Evolutionary conservation across 2,113 vertebrate species (phyloP).

Genomic region (Catharus fuscescens): DNA sequence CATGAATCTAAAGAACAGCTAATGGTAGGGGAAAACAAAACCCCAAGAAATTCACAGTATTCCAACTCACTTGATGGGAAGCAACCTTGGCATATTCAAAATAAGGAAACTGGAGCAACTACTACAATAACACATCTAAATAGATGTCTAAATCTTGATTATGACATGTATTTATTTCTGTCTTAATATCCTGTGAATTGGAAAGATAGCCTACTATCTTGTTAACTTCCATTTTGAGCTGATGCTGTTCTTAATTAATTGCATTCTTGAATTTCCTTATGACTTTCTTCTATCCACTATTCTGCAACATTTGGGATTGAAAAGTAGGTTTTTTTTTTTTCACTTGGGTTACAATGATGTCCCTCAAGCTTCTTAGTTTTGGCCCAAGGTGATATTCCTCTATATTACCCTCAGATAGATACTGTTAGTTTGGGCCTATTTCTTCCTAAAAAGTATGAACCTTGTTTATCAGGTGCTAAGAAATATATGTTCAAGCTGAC

Average conservation of each 20-base stretch:
- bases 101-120: background rate
- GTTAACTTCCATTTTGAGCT: background rate
- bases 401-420: background rate
- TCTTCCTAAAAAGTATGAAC: background rate
- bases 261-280: background rate
- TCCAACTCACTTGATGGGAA: background rate
- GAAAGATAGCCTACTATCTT: background rate
- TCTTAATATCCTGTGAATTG: background rate
- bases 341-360: background rate
- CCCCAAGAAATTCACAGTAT: background rate
- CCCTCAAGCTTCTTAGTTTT: background rate
- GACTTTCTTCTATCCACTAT: background rate
- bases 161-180: background rate
- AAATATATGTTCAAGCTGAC: background rate
- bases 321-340: background rate
- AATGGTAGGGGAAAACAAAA: accelerated
- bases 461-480: background rate
- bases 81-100: background rate
- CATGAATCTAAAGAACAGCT: background rate
- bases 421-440: background rate
- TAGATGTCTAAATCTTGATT: background rate
- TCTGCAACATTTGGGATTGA: background rate
- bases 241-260: background rate
- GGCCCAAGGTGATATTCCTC: background rate
- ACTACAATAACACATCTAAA: background rate